Base-by-base conservation (phyloP, 2,888 invertebrate genomes). In the Agriopis marginaria region DNA sequence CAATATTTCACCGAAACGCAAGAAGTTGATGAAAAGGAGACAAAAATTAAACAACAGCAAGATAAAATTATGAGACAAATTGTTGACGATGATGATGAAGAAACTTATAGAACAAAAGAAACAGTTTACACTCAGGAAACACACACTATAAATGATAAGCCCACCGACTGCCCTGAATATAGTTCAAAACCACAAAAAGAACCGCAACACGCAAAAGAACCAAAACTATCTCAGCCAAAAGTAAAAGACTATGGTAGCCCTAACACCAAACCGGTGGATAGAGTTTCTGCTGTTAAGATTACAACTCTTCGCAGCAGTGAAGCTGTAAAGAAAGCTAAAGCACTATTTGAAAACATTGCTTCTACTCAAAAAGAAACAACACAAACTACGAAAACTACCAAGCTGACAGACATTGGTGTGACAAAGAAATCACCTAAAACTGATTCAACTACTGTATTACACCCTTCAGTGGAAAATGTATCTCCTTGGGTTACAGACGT, bases 261-360 rank as follows among this genome's bases (percentile, higher is more conserved):
- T 1, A 86, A 81, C 45, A 39, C 75, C 1, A 90, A 89, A 72
- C 75, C 80, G 12, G 68, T 77, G 3, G 89, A 90, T 51, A 87
- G 82, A 75, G 73, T 79, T 1, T 81, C 88, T n/a, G 73, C 83
- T 23, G 82, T 87, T 9, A 94, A 93, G 80, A 87, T 91, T 71
- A 92, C 93, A 9, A 87, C 90, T 23, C 79, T 95, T 40, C 93
- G 95, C 59, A 95, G 95, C 76, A 95, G 95, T 56, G 96, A 96
- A 76, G 95, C 95, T n/a, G 96, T 97, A 0, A 95, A 95, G 61
- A 96, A 96, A 86, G 97, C 97, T 0, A 97, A 96, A 86, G 96
- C 95, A 51, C 84, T 97, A 49, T 97, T 97, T 86, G 97, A 97
- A 89, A 96, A 95, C 72, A 95, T 96, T 73, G 95, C 95, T 44